Base-by-base conservation (phyloP, 2,113 vertebrate species). In the Cyanistes caeruleus region DNA sequence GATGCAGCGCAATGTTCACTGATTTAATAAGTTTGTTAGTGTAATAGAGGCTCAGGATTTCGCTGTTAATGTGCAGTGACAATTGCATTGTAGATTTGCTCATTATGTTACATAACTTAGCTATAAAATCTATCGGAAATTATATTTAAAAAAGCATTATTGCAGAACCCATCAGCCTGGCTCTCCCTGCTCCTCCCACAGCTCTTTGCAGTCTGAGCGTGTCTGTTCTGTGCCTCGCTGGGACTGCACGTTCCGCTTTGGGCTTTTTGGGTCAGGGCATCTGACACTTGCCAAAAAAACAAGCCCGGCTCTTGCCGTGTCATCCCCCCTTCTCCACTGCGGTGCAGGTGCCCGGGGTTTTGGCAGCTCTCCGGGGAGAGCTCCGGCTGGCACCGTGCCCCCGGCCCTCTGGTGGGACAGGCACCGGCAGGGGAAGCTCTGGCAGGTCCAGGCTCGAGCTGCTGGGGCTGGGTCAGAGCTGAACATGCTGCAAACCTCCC, bases 1-100 rank as follows among this genome's bases (percentile, higher is more conserved):
- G 96, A 96, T 94, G 92, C 78, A 49, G 72, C n/a, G 74, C 91
- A 85, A 75, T 87, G 91, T 90, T 96, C 82, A 22, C 92, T 94
- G 96, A 94, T 94, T 96, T 95, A 96, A 97, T 95, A 96, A 94
- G 93, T 95, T 97, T 92, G 94, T 96, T 92, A 94, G 85, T 81
- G 35, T 91, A 94, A 94, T 68, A 95, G 92, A 84, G 84, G 89
- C 56, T 95, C 73, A 21, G 87, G 82, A 46, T 94, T 93, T 92
- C 67, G 62, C 82, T 41, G 77, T 75, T 96, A 95, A 96, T 89
- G 94, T 68, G 90, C 90, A 87, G 83, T 46, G 96, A 96, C 95
- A 96, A 97, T 96, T 94, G 80, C 88, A 53, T 95, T 95, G 87
- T 81, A 73, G 92, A 85, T 94, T 92, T 96, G 93, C 88, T 96